Evolutionary conservation across 2,797 vertebrate genomes (phyloP).

Genomic region (Brachymystax lenok): DNA sequence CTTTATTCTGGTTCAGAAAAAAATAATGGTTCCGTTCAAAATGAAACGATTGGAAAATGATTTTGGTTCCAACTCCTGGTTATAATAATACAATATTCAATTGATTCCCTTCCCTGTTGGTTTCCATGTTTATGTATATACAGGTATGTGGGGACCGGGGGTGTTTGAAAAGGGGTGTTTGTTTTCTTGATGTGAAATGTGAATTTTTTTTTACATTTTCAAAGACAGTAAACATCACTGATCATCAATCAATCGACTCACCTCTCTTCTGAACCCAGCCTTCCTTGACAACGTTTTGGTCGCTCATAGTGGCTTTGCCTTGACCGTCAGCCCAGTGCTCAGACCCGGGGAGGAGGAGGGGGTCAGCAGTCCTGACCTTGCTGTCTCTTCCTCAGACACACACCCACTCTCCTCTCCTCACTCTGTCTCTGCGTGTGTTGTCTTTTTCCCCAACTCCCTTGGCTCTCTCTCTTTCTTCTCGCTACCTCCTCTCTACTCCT

Average conservation of each 20-base stretch:
- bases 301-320: constrained; percentile 77
- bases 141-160: too few relatives aligned
- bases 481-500: not conserved
- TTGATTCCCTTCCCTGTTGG: too few relatives aligned
- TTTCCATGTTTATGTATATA: too few relatives aligned
- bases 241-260: constrained; percentile 40
- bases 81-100: too few relatives aligned
- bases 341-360: constrained; percentile 40
- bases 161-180: not conserved
- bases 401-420: constrained; percentile 5
- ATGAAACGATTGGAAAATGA: too few relatives aligned
- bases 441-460: constrained; percentile 12
- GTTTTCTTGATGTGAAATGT: not conserved
- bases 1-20: too few relatives aligned
- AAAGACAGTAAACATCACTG: not conserved
- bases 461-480: constrained; percentile 27
- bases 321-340: constrained; percentile 65
- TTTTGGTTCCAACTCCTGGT: too few relatives aligned
- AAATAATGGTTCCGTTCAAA: too few relatives aligned
- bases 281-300: constrained; percentile 81
- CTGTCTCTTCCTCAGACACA: constrained; percentile 18
- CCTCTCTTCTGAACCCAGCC: constrained; percentile 83
- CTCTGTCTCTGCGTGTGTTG: constrained; percentile 11
- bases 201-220: not conserved
- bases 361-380: constrained; percentile 40